Conservation (phyloP, 2,888 invertebrate genomes). For the Agrochola circellaris region DNA sequence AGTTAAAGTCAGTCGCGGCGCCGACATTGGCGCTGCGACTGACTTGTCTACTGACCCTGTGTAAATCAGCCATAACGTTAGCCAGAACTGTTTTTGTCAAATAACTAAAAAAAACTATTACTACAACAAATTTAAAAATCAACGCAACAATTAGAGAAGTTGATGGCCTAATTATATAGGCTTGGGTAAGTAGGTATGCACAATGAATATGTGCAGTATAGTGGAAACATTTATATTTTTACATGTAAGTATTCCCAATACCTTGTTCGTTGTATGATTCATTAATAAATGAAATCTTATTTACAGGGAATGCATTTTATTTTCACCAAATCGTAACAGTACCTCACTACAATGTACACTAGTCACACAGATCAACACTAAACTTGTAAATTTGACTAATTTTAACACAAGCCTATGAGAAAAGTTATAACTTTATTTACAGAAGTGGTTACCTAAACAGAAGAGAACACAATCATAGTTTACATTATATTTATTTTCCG, state of each 20-base stretch:
- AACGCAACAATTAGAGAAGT: too few species aligned
- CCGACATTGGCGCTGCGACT: too few species aligned
- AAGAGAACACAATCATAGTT: conserved; percentile 39
- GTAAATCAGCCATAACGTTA: too few species aligned
- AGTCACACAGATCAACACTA: conserved; percentile 26
- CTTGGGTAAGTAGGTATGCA: too few species aligned
- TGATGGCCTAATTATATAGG: too few species aligned
- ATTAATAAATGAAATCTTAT: conserved; percentile 34
- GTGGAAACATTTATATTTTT: neutral
- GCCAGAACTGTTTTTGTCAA: too few species aligned
- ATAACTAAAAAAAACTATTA: too few species aligned
- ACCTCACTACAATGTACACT: conserved; percentile 47
- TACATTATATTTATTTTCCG: conserved; percentile 38
- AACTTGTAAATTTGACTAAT: conserved; percentile 9
- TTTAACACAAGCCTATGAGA: neutral
- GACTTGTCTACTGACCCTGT: too few species aligned
- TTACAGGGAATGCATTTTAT: conserved; percentile 71
- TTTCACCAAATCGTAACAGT: conserved; percentile 57
- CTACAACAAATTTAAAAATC: too few species aligned
- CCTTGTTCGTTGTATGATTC: neutral
- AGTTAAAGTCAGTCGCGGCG: too few species aligned
- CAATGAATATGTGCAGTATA: neutral
- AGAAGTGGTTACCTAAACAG: conserved; percentile 37
- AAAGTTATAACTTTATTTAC: conserved; percentile 31
- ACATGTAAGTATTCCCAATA: neutral